Conservation (phyloP, 1,140 invertebrate species). For the Panagrolaimus sp. region DNA sequence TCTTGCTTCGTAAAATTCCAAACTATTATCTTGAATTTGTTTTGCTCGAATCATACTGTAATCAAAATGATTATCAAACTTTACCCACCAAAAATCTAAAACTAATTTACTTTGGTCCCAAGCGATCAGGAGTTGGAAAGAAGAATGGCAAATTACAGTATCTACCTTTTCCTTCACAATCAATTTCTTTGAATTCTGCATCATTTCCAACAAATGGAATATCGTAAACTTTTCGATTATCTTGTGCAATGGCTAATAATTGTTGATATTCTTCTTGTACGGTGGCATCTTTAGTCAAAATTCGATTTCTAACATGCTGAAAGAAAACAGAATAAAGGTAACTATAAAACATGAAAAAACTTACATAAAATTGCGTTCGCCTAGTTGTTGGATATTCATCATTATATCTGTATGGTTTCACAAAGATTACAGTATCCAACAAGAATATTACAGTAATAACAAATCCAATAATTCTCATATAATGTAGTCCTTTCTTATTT, state of each 20-base stretch:
- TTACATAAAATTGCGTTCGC: conserved; percentile 15
- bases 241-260: conserved; percentile 5
- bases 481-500: conserved; percentile 1
- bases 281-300: not conserved
- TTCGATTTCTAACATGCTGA: conserved; percentile 6
- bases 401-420: not conserved
- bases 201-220: conserved; percentile 15
- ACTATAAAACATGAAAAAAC: not conserved
- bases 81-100: not conserved
- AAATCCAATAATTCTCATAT: not conserved
- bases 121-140: conserved; percentile 13
- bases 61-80: not conserved
- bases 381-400: not conserved
- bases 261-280: not conserved
- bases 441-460: not conserved
- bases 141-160: conserved; percentile 11
- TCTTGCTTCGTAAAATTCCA: not conserved
- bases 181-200: not conserved
- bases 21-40: not conserved
- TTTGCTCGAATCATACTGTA: conserved; percentile 7
- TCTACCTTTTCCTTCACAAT: conserved; percentile 15
- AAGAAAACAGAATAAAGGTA: not conserved
- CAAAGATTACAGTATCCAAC: not conserved
- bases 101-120: conserved; percentile 5
- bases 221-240: conserved; percentile 4